A percentile compares a stretch with the other conserved stretches of the same genome.
phyloP scores from a whole-genome alignment of 2,888 invertebrate species.

The Catocala fraxini region DNA sequence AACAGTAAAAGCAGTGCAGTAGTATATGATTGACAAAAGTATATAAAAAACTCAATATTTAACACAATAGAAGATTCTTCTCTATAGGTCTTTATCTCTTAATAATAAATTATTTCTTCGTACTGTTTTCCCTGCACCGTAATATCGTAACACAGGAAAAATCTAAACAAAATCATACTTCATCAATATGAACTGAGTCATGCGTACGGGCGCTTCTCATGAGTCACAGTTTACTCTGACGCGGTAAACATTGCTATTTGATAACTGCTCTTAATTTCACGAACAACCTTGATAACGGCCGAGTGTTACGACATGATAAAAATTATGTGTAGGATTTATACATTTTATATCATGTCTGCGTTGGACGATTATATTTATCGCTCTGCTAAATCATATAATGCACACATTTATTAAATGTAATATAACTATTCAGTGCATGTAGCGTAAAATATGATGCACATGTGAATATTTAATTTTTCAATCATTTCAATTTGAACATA shows the following conservation, averaged over 20 bases:
- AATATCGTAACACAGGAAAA: background rate
- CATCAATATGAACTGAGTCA: constrained; percentile 18
- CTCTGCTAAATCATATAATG: too few relatives aligned
- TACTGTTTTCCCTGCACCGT: background rate
- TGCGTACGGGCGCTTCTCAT: constrained; percentile 38
- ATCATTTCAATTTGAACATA: too few relatives aligned
- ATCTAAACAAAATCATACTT: constrained; percentile 12
- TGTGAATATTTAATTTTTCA: too few relatives aligned
- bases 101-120: too few relatives aligned
- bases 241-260: constrained; percentile 56
- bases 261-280: constrained; percentile 60
- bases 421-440: too few relatives aligned
- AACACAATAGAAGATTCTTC: too few relatives aligned
- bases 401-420: too few relatives aligned
- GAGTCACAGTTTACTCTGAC: constrained; percentile 68
- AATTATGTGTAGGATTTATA: background rate
- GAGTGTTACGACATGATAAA: constrained; percentile 21
- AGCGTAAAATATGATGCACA: too few relatives aligned
- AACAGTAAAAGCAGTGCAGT: too few relatives aligned
- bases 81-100: too few relatives aligned
- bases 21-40: too few relatives aligned
- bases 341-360: constrained; percentile 1
- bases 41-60: too few relatives aligned
- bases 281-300: constrained; percentile 51
- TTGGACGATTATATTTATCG: constrained; percentile 8